These are phyloP conservation scores for Penaeus indicus DNA, from an alignment of 1,140 invertebrate genomes.

Conservation along the genomic window DNA sequence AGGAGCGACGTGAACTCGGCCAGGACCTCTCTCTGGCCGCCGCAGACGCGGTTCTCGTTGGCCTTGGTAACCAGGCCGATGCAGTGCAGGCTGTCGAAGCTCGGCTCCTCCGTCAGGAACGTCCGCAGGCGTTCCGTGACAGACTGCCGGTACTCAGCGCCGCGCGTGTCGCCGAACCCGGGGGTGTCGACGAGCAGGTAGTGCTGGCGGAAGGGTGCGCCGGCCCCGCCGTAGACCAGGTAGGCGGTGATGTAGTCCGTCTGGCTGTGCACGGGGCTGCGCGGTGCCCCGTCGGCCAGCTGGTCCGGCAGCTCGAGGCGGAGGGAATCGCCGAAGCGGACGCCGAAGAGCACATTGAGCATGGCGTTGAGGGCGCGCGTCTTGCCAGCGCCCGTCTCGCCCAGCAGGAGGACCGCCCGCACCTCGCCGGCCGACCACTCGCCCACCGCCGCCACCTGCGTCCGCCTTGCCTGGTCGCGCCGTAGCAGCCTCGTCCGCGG, in stretches of 20 bases:
- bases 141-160: neutral
- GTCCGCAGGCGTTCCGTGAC: neutral
- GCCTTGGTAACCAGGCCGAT: constrained; percentile 5
- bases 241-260: constrained; percentile 19
- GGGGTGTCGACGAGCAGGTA: constrained; percentile 18
- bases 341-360: constrained; percentile 9
- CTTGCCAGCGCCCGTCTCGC: constrained; percentile 18
- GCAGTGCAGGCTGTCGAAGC: neutral
- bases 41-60: neutral
- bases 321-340: neutral
- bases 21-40: too few relatives aligned
- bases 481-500: too few relatives aligned
- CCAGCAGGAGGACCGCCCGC: neutral
- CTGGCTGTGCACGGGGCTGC: neutral
- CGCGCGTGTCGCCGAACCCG: neutral
- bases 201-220: neutral
- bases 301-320: constrained; percentile 4
- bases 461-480: too few relatives aligned
- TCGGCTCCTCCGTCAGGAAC: constrained; percentile 7
- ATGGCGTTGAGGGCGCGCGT: constrained; percentile 21
- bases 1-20: too few relatives aligned
- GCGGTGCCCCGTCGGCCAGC: neutral
- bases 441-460: too few relatives aligned
- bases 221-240: neutral
- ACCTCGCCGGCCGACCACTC: too few relatives aligned